Evolutionary conservation across 2,797 vertebrate species (phyloP).

Genomic region (Lates japonicus): DNA sequence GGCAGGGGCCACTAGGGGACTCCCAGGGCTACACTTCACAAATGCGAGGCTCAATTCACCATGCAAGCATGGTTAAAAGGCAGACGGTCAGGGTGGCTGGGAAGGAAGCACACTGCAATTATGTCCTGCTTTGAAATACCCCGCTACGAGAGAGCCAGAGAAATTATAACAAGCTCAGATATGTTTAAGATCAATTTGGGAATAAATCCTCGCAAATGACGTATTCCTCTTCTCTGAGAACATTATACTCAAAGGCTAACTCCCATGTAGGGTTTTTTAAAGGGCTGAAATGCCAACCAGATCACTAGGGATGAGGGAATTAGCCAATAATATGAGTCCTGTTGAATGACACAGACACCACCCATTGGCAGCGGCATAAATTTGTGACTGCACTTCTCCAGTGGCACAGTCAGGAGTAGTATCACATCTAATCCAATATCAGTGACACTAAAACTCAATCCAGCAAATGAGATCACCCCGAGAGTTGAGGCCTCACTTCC

Average conservation of each 20-base stretch:
- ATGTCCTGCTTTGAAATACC: conserved; percentile 71
- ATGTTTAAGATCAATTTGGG: conserved; percentile 80
- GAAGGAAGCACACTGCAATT: conserved; percentile 74
- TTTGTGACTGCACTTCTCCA: conserved; percentile 56
- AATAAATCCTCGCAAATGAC: conserved; percentile 72
- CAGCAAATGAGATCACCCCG: conserved; percentile 72
- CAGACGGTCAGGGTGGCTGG: conserved; percentile 69
- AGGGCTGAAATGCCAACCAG: conserved; percentile 66
- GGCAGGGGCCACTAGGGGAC: conserved; percentile 82
- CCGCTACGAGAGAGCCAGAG: conserved; percentile 39
- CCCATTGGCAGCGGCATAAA: conserved; percentile 68
- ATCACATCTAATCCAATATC: conserved; percentile 74
- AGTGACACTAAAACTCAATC: conserved; percentile 68
- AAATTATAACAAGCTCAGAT: conserved; percentile 78
- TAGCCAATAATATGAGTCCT: conserved; percentile 69
- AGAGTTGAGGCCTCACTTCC: conserved; percentile 53
- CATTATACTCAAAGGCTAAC: conserved; percentile 72
- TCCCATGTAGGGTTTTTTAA: conserved; percentile 59
- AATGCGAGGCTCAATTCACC: conserved; percentile 80
- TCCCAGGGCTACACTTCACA: conserved; percentile 83
- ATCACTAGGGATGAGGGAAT: conserved; percentile 72
- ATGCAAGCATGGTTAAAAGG: conserved; percentile 79
- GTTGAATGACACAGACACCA: conserved; percentile 76
- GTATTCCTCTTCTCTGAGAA: conserved; percentile 64
- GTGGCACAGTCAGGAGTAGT: conserved; percentile 57